phyloP scores from a whole-genome alignment of 30 jellyfish, hydroid and myxozoan genomes.

The Sanderia malayensis region DNA sequence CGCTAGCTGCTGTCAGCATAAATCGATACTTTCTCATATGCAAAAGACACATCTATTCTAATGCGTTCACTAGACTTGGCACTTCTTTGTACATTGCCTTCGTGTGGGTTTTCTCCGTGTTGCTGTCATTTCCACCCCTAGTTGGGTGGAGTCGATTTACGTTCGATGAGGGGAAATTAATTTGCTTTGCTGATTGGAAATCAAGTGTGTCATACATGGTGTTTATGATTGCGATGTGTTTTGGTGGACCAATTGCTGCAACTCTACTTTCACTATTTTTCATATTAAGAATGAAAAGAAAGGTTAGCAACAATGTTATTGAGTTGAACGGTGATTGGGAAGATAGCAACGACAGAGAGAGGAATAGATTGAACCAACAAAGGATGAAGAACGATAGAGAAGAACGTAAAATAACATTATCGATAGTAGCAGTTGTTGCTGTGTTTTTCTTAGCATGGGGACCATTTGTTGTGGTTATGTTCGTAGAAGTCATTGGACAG shows the following conservation, averaged over 20 bases:
- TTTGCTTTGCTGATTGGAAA: slow-evolving; percentile 71
- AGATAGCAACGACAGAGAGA: neutral
- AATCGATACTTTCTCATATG: slow-evolving; percentile 57
- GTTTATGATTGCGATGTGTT: slow-evolving; percentile 63
- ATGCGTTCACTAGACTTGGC: slow-evolving; percentile 26
- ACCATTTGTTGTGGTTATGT: slow-evolving; percentile 74
- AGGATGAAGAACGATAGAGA: neutral
- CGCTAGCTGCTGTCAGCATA: slow-evolving; percentile 66
- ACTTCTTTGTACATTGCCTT: slow-evolving; percentile 13
- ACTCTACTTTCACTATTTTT: slow-evolving; percentile 37
- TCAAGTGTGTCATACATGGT: slow-evolving; percentile 48
- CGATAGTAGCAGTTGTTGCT: slow-evolving; percentile 28
- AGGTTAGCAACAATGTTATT: neutral
- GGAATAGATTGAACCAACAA: neutral
- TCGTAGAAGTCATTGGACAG: slow-evolving; percentile 28
- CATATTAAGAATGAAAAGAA: slow-evolving; percentile 22
- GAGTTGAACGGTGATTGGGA: neutral
- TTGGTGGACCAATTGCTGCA: slow-evolving; percentile 72
- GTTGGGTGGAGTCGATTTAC: slow-evolving; percentile 63
- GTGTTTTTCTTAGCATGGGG: slow-evolving; percentile 76
- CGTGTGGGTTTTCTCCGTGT: slow-evolving; percentile 48
- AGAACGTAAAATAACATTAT: slow-evolving; percentile 50
- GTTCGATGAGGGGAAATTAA: slow-evolving; percentile 32
- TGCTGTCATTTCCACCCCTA: slow-evolving; percentile 58
- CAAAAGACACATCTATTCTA: slow-evolving; percentile 22